Evolutionary conservation across 2,113 vertebrate genomes (phyloP).

Genomic region (Clarias magur): DNA sequence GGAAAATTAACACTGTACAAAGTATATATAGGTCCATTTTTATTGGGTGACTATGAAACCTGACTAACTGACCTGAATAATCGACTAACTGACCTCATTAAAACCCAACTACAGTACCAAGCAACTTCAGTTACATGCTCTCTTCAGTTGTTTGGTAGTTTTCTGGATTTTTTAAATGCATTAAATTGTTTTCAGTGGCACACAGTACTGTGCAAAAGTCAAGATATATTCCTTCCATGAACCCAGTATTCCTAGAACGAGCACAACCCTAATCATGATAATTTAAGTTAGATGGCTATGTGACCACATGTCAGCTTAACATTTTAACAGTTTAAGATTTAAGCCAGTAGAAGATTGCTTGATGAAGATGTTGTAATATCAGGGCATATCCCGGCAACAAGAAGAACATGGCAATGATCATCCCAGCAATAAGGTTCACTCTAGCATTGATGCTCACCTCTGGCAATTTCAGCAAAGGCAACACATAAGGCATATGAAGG

Average conservation of each 20-base stretch:
- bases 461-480: background rate
- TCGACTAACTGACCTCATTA: no score
- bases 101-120: no score
- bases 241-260: background rate
- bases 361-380: no score
- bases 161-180: background rate
- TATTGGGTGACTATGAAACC: no score
- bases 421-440: background rate
- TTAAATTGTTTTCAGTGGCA: background rate
- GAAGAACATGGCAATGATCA: background rate
- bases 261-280: background rate
- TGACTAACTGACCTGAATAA: no score
- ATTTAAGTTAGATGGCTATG: background rate
- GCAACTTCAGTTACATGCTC: no score
- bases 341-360: background rate
- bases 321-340: background rate
- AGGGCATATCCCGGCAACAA: background rate
- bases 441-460: background rate
- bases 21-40: no score
- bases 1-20: no score
- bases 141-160: background rate
- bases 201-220: background rate
- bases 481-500: background rate
- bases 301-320: background rate
- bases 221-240: background rate